Percentiles rank a stretch among this genome's conserved stretches.
Evolutionary conservation across 2,888 invertebrate genomes (phyloP).

Genomic region (Dastarcus helophoroides): DNA sequence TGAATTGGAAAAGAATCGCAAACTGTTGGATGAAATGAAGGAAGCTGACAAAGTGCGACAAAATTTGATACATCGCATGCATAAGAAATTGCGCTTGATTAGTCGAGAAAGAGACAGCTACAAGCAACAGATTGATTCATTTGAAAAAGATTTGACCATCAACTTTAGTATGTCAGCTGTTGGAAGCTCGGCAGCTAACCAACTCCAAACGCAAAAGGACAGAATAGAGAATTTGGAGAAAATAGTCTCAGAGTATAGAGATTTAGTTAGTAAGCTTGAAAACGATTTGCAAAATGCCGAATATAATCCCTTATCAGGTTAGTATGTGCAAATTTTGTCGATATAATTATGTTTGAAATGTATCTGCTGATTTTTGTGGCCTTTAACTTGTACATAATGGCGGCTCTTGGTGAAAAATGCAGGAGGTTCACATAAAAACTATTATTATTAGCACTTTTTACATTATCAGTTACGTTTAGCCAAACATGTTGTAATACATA

Average conservation of each 20-base stretch:
- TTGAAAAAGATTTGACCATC: constrained; percentile 68
- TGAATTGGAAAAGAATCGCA: constrained; percentile 50
- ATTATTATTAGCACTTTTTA: too few relatives aligned
- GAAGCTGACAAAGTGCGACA: constrained; percentile 55
- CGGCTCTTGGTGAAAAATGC: too few relatives aligned
- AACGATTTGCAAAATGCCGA: constrained; percentile 41
- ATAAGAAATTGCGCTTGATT: constrained; percentile 57
- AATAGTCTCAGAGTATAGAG: constrained; percentile 60
- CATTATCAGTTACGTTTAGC: too few relatives aligned
- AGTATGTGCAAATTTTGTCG: too few relatives aligned
- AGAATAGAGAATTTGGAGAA: constrained; percentile 64
- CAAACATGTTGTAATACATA: too few relatives aligned
- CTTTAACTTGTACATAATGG: too few relatives aligned
- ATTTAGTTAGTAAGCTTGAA: constrained; percentile 56
- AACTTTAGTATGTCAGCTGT: constrained; percentile 25
- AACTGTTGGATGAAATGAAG: constrained; percentile 49
- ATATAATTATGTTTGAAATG: too few relatives aligned
- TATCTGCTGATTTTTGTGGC: too few relatives aligned
- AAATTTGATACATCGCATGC: constrained; percentile 56
- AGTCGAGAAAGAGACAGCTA: constrained; percentile 70
- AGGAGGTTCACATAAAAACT: too few relatives aligned
- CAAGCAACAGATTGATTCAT: constrained; percentile 60
- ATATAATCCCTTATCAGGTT: constrained; percentile 22
- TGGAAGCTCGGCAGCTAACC: constrained; percentile 26
- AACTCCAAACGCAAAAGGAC: constrained; percentile 41